These are phyloP conservation scores for Lepidonotus clava DNA, from an alignment of 2,888 invertebrate genomes.

Conservation along the genomic window DNA sequence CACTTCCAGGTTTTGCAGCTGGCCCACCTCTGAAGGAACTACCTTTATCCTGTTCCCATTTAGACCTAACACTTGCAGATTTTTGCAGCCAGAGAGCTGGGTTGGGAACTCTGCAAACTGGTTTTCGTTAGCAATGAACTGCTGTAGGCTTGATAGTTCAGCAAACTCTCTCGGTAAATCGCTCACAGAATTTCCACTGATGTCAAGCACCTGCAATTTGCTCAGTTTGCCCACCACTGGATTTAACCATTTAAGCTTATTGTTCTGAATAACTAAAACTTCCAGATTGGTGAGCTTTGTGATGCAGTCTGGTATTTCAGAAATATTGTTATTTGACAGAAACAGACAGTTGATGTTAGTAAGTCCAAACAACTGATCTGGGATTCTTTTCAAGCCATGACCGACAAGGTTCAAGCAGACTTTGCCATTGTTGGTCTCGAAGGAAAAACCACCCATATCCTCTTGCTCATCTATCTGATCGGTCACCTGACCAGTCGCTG, in stretches of 20 bases:
- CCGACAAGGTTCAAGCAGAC: slow-evolving; percentile 9
- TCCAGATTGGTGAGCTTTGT: slow-evolving; percentile 47
- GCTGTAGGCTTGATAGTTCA: slow-evolving; percentile 66
- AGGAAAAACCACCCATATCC: not conserved
- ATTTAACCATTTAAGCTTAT: slow-evolving; percentile 68
- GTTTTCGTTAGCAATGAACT: slow-evolving; percentile 71
- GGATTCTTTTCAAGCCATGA: slow-evolving; percentile 3
- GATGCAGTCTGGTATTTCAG: slow-evolving; percentile 57
- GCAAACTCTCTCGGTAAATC: slow-evolving; percentile 69
- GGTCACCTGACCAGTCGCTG: no score
- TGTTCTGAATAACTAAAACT: slow-evolving; percentile 68
- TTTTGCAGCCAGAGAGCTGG: slow-evolving; percentile 68
- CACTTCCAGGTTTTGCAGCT: slow-evolving; percentile 70
- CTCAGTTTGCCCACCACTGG: slow-evolving; percentile 67
- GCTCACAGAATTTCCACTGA: slow-evolving; percentile 74
- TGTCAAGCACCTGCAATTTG: slow-evolving; percentile 70
- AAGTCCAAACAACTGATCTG: not conserved
- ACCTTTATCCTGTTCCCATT: slow-evolving; percentile 73
- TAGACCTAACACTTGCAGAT: slow-evolving; percentile 69
- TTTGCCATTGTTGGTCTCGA: slow-evolving; percentile 29
- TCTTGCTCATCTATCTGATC: not conserved
- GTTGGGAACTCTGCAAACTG: slow-evolving; percentile 69
- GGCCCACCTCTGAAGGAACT: slow-evolving; percentile 70
- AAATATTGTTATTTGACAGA: slow-evolving; percentile 35
- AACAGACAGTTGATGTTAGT: not conserved